A percentile compares a stretch with the other conserved stretches of the same genome.
Evolutionary conservation across 2,888 invertebrate species (phyloP).

Genomic region (Silvanus unidentatus): DNA sequence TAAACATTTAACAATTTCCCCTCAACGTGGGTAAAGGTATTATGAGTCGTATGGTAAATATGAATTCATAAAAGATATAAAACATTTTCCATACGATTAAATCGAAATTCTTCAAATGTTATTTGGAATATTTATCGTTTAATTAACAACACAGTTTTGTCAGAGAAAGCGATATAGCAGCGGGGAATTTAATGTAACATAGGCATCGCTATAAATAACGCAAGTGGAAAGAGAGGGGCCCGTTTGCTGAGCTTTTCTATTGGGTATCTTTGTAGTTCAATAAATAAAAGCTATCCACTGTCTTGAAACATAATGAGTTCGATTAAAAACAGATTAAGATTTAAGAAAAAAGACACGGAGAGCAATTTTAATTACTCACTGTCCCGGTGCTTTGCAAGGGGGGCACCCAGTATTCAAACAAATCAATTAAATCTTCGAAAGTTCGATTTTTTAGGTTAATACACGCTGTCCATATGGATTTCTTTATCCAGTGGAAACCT

Average conservation of each 20-base stretch:
- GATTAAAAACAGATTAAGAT: conserved; percentile 23
- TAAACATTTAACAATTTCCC: too few relatives aligned
- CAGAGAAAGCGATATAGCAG: conserved; percentile 16
- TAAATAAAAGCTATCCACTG: conserved; percentile 18
- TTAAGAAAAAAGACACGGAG: background rate
- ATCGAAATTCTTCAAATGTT: background rate
- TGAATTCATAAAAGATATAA: too few relatives aligned
- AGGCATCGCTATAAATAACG: conserved; percentile 17
- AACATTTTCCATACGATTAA: too few relatives aligned
- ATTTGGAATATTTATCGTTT: conserved; percentile 24
- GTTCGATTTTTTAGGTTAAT: too few relatives aligned
- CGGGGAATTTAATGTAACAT: conserved; percentile 23
- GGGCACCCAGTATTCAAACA: too few relatives aligned
- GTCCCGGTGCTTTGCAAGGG: too few relatives aligned
- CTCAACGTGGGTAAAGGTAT: too few relatives aligned
- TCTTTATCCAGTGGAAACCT: too few relatives aligned
- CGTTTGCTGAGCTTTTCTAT: conserved; percentile 14
- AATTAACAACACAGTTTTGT: conserved; percentile 23
- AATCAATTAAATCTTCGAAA: too few relatives aligned
- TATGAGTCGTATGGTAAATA: too few relatives aligned
- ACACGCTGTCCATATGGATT: too few relatives aligned
- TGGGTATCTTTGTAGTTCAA: conserved; percentile 22
- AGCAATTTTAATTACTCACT: background rate
- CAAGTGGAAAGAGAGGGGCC: conserved; percentile 16
- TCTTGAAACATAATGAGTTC: conserved; percentile 20